These are phyloP conservation scores for Orientallactaga bullata DNA, from an alignment of 2,113 vertebrate species.

Conservation along the genomic window DNA sequence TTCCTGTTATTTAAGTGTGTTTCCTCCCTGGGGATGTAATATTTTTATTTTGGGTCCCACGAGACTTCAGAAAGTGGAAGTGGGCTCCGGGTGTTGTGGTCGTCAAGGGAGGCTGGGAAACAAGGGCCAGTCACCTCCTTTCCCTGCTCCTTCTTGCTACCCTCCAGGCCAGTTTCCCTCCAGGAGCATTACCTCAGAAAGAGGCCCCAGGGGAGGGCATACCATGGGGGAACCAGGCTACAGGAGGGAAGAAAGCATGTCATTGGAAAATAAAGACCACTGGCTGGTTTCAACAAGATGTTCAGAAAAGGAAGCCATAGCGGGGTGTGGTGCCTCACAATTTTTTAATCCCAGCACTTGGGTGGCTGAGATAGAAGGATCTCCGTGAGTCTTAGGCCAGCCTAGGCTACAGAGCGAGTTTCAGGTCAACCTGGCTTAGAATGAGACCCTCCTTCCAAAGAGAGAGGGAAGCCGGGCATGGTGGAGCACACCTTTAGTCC, in stretches of 20 bases:
- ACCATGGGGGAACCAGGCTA: no score
- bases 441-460: no score
- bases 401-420: no score
- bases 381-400: no score
- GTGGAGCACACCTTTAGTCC: no score
- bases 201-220: neutral
- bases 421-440: no score
- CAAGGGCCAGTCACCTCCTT: neutral
- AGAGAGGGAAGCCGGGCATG: no score
- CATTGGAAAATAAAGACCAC: constrained; percentile 3
- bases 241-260: neutral
- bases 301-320: neutral
- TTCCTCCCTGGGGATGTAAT: constrained; percentile 71
- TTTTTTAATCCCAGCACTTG: no score
- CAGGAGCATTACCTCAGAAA: accelerated
- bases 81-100: neutral
- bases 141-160: neutral
- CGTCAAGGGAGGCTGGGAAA: neutral
- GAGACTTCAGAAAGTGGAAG: constrained; percentile 78
- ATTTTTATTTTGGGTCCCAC: constrained; percentile 65
- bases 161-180: neutral
- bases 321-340: no score
- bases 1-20: constrained; percentile 71
- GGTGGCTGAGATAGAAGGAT: no score
- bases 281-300: neutral